A percentile compares a stretch with the other conserved stretches of the same genome.
Conservation (phyloP, 2,888 invertebrate genomes). For the Byasa hedistus region DNA sequence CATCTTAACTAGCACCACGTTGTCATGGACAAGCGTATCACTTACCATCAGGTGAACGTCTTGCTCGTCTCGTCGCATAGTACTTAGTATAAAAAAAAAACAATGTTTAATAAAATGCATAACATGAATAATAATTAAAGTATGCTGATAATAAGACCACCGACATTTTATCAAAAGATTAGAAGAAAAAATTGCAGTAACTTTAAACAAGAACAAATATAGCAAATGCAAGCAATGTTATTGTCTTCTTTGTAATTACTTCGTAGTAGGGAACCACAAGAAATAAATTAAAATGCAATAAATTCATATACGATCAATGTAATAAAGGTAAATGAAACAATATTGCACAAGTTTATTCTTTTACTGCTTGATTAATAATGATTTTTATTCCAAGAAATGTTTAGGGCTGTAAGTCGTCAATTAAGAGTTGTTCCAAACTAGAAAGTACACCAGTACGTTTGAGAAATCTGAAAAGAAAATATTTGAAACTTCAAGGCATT, state of each 20-base stretch:
- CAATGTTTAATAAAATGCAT: too few relatives aligned
- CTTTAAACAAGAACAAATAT: too few relatives aligned
- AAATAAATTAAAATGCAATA: background rate
- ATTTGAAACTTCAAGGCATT: background rate
- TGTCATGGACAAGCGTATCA: too few relatives aligned
- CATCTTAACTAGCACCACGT: too few relatives aligned
- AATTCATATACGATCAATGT: background rate
- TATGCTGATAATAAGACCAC: too few relatives aligned
- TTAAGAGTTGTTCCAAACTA: constrained; percentile 62
- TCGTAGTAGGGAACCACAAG: background rate
- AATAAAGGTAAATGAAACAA: background rate
- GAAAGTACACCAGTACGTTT: constrained; percentile 70
- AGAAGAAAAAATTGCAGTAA: background rate
- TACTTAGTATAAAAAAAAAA: too few relatives aligned
- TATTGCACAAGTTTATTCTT: background rate
- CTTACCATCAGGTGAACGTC: too few relatives aligned
- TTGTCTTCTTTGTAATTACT: too few relatives aligned
- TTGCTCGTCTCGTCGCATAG: too few relatives aligned
- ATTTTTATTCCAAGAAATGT: background rate
- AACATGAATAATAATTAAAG: too few relatives aligned
- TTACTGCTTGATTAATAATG: background rate
- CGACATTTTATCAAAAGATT: too few relatives aligned
- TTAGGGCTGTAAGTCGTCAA: background rate
- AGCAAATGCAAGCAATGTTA: too few relatives aligned
- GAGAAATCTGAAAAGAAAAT: constrained; percentile 71